Evolutionary conservation across 2,888 invertebrate species (phyloP), one percentile per base, ranked within the genome.

Genomic region (Drosophila nr. perissopoda): DNA sequence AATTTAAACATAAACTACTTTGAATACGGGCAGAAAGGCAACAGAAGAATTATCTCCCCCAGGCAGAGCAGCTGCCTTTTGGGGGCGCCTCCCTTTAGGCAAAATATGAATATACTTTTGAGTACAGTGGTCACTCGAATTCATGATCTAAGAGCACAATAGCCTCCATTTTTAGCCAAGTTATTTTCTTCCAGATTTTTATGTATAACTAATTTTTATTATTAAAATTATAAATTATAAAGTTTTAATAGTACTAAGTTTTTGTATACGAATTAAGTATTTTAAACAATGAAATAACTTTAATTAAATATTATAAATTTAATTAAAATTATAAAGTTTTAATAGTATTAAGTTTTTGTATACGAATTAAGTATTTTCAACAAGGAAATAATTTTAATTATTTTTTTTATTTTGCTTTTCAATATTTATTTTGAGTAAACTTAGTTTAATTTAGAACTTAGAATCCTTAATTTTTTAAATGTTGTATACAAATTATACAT

Each of bases 11-110:
- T 58, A 75, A 74, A 73, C 70, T 64, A 72, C 73, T 69, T 68
- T 38, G 62, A 71, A 73, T 54, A 54, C 62, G 52, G 60, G 64
- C 65, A 51, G 64, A 42, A 40, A 45, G 29, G 21, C 40, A 42
- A 40, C 38, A 16, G 33, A 33, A 59, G 31, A 58, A 73, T 76
- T 78, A 81, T 80, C 81, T 78, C 78, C 80, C 81, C 78, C 78
- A 75, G 78, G 77, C 72, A 74, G 82, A 54, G 54, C 83, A 87
- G 84, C 77, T 87, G 84, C 56, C 65, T 53, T 53, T 73, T 40
- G 77, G 75, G 76, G 80, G 67, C 71, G 64, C 61, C 67, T 62
- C 27, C 29, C 56, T 27, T 45, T 45, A 52, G 33, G 53, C 75
- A 68, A 78, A 84, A 66, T 84, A 80, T 75, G 73, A 80, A 86